A percentile compares a stretch with the other conserved stretches of the same genome.
Evolutionary conservation across 1,140 invertebrate species (phyloP).

Genomic region (Rhagoletis pomonella): DNA sequence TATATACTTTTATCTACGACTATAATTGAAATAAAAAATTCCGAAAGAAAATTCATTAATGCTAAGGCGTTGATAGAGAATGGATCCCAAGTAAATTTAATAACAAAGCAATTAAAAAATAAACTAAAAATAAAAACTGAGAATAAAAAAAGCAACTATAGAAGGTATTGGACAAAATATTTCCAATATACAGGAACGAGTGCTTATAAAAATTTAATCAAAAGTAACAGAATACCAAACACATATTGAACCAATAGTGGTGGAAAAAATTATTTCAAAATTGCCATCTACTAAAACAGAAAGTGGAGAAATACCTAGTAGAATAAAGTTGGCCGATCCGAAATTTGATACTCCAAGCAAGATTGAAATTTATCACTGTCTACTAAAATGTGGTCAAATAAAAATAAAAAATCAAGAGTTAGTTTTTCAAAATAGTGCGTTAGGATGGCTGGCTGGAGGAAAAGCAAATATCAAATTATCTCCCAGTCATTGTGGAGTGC

Average conservation of each 20-base stretch:
- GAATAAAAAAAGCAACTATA: too few species aligned
- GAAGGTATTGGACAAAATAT: conserved; percentile 8
- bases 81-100: too few species aligned
- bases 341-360: background rate
- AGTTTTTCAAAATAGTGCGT: conserved; percentile 55
- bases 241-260: too few species aligned
- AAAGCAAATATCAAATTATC: too few species aligned
- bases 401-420: conserved; percentile 31
- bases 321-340: background rate
- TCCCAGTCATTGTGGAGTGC: too few species aligned
- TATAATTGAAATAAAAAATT: background rate
- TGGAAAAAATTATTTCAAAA: background rate
- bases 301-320: conserved; percentile 42
- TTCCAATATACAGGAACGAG: background rate
- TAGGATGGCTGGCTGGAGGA: too few species aligned
- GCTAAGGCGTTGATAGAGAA: too few species aligned
- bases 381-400: conserved; percentile 59
- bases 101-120: too few species aligned
- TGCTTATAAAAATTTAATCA: conserved; percentile 9
- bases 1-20: conserved; percentile 27
- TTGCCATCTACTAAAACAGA: background rate
- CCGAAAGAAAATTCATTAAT: too few species aligned
- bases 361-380: conserved; percentile 60
- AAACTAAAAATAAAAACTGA: too few species aligned
- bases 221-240: too few species aligned